These are phyloP conservation scores for Semnornis frantzii DNA, from an alignment of 2,113 vertebrate genomes.

Conservation along the genomic window DNA sequence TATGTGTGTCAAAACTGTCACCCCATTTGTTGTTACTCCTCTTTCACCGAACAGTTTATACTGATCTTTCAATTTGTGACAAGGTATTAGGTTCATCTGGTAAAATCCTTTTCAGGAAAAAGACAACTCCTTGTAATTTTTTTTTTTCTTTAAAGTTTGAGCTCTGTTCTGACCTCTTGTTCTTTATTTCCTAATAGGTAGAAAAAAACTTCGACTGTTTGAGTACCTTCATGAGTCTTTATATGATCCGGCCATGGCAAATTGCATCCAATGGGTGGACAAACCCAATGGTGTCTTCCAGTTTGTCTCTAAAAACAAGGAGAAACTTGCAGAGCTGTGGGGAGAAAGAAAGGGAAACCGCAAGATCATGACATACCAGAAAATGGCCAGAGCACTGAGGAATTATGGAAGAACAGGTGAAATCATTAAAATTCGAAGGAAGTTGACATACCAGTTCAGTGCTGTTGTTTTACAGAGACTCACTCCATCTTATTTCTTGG, in stretches of 20 bases:
- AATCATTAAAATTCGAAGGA: conserved; percentile 92
- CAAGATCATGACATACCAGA: conserved; percentile 98
- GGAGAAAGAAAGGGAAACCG: conserved; percentile 95
- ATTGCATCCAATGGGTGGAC: conserved; percentile 97
- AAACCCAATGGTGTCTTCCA: conserved; percentile 89
- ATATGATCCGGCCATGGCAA: conserved; percentile 86
- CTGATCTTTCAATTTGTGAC: background rate
- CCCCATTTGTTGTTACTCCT: background rate
- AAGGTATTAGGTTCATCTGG: background rate
- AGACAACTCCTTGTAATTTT: background rate
- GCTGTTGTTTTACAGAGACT: conserved; percentile 88
- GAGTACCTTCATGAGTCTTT: conserved; percentile 93
- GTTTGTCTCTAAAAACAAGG: conserved; percentile 97
- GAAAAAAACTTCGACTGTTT: conserved; percentile 92
- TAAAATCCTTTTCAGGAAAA: background rate
- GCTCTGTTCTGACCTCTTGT: background rate
- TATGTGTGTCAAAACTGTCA: background rate
- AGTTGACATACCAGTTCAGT: conserved; percentile 96
- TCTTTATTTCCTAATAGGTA: conserved; percentile 73
- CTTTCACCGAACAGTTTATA: background rate
- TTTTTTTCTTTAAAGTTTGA: background rate
- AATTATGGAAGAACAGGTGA: conserved; percentile 97
- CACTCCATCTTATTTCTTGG: conserved; percentile 64
- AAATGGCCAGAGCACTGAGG: conserved; percentile 95
- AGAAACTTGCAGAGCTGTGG: conserved; percentile 94